Percentiles rank a stretch among this genome's conserved stretches.
These are phyloP conservation scores for Agrochola lota DNA, from an alignment of 2,888 invertebrate species.

Conservation along the genomic window DNA sequence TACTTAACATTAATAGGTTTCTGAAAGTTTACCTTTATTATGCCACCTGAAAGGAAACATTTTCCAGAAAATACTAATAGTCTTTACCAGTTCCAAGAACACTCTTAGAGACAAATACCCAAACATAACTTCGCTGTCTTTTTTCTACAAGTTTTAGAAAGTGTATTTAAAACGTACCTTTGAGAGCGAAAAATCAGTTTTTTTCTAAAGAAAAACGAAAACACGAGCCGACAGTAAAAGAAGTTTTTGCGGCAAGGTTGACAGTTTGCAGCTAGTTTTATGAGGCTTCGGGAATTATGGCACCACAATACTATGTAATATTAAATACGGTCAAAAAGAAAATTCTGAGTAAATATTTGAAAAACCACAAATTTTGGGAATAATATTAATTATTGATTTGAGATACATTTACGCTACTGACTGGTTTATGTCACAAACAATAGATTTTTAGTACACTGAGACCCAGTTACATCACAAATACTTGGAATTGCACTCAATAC, in stretches of 20 bases:
- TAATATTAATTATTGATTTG: background rate
- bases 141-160: background rate
- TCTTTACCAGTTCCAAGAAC: background rate
- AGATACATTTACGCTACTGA: background rate
- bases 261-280: conserved; percentile 19
- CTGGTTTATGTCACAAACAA: background rate
- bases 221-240: background rate
- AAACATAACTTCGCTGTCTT: background rate
- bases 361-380: background rate
- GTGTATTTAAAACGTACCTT: background rate
- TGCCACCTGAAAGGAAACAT: background rate
- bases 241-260: background rate
- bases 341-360: background rate
- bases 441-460: background rate
- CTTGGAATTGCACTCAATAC: background rate
- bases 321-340: background rate
- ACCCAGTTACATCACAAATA: background rate
- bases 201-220: background rate
- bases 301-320: background rate
- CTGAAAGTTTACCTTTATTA: background rate
- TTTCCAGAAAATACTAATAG: background rate
- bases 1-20: background rate
- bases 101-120: background rate
- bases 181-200: background rate
- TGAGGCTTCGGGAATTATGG: conserved; percentile 1